These are phyloP conservation scores for Nothura maculosa DNA, from an alignment of 2,797 vertebrate genomes.

Conservation along the genomic window DNA sequence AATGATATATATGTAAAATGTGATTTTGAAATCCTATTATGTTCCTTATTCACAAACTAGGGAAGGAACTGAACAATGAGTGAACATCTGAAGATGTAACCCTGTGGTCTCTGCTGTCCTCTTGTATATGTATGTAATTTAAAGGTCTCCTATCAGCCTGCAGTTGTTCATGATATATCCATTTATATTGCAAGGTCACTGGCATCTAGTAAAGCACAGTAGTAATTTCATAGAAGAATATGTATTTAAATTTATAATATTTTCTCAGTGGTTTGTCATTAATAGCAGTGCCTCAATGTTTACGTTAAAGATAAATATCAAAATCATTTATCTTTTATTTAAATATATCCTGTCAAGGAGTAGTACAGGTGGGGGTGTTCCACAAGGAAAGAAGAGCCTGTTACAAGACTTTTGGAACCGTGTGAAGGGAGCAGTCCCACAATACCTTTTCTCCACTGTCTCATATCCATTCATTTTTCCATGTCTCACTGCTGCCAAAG, in stretches of 20 bases:
- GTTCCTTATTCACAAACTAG: background rate
- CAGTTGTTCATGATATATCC: background rate
- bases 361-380: background rate
- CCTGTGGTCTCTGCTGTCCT: background rate
- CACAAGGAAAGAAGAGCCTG: background rate
- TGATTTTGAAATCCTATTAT: background rate
- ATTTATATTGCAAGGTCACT: background rate
- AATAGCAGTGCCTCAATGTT: background rate
- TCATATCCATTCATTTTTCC: background rate
- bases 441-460: background rate
- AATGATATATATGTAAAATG: background rate
- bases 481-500: background rate
- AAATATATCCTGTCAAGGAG: background rate
- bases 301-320: background rate
- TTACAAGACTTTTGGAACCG: background rate
- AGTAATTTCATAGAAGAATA: background rate
- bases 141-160: background rate
- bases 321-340: background rate
- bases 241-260: no score
- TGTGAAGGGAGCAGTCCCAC: background rate
- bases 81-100: background rate
- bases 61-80: background rate
- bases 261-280: background rate
- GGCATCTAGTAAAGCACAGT: background rate
- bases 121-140: background rate